A percentile compares a stretch with the other conserved stretches of the same genome.
Evolutionary conservation across 1,140 invertebrate genomes (phyloP).

Genomic region (Zaprionus nigranus): DNA sequence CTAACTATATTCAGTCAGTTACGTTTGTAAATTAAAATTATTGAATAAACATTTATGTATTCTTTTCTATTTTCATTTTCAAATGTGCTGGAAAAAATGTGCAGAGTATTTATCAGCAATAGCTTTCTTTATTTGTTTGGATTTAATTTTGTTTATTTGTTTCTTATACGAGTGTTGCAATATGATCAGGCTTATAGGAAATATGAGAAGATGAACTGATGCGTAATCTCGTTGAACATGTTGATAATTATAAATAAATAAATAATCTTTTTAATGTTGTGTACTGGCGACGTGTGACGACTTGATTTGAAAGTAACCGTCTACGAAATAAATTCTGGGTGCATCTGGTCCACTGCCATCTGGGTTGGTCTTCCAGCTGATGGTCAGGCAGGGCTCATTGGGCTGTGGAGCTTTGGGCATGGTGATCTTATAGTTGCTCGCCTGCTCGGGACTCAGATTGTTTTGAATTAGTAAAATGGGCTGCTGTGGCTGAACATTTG

Average conservation of each 20-base stretch:
- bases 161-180: background rate
- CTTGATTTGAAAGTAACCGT: slow-evolving; percentile 52
- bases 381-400: slow-evolving; percentile 62
- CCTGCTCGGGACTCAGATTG: slow-evolving; percentile 39
- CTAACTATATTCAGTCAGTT: no score
- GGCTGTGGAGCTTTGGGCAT: slow-evolving; percentile 36
- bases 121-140: background rate
- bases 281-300: background rate
- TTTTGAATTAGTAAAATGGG: slow-evolving; percentile 52
- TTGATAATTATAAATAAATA: slow-evolving; percentile 24
- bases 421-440: slow-evolving; percentile 55
- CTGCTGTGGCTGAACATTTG: background rate
- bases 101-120: background rate
- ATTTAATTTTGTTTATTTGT: background rate
- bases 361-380: slow-evolving; percentile 68
- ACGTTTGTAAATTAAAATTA: no score
- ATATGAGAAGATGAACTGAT: background rate
- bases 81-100: background rate
- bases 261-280: slow-evolving; percentile 12
- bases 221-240: background rate
- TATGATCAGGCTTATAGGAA: background rate
- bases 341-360: slow-evolving; percentile 59
- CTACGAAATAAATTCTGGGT: slow-evolving; percentile 54
- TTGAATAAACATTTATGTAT: no score
- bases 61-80: background rate